Evolutionary conservation across 2,888 invertebrate genomes (phyloP).

Genomic region (Tinea trinotella): DNA sequence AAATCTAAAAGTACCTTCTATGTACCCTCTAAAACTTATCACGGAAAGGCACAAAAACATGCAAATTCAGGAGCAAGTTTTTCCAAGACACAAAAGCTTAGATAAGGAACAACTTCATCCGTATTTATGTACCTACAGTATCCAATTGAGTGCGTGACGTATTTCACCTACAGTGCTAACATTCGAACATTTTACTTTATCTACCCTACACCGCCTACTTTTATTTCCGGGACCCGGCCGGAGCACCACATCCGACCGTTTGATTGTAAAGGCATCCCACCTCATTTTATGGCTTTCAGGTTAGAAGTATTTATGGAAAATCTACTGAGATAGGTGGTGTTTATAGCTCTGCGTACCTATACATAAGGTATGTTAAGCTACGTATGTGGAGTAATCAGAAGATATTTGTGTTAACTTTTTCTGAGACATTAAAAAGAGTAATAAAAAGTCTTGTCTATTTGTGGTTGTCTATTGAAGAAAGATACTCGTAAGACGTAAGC

Average conservation of each 20-base stretch:
- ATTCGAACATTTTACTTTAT: constrained; percentile 50
- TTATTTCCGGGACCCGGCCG: constrained; percentile 43
- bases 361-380: no score
- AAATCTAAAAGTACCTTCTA: no score
- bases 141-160: constrained; percentile 58
- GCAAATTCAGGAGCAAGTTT: constrained; percentile 40
- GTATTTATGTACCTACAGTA: constrained; percentile 64
- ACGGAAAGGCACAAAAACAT: neutral
- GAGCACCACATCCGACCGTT: constrained; percentile 42
- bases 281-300: constrained; percentile 11
- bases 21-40: neutral
- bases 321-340: neutral
- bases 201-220: constrained; percentile 60
- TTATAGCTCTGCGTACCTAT: no score
- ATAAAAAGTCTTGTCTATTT: no score
- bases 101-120: constrained; percentile 58
- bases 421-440: no score
- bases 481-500: no score
- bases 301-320: constrained; percentile 6
- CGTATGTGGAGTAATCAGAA: no score
- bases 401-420: no score
- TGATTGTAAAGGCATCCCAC: constrained; percentile 33
- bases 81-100: constrained; percentile 38
- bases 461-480: no score
- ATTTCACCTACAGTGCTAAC: constrained; percentile 27